phyloP scores from a whole-genome alignment of 2,888 invertebrate genomes.

The Alitta virens region DNA sequence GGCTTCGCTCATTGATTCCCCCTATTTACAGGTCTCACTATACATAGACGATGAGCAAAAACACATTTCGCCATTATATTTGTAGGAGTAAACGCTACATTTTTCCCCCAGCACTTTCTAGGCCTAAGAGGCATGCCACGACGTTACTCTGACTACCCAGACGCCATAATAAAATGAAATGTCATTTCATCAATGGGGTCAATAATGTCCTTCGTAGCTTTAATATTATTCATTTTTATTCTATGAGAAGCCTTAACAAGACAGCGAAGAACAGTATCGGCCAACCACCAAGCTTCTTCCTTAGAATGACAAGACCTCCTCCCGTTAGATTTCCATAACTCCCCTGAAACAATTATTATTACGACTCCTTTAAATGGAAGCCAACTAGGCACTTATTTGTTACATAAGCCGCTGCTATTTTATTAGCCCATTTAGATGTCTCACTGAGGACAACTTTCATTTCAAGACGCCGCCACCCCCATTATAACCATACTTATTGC shows the following conservation, averaged over 20 bases:
- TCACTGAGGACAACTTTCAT: slow-evolving; percentile 33
- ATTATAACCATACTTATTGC: slow-evolving; percentile 40
- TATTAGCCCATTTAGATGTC: slow-evolving; percentile 27
- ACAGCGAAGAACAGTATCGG: slow-evolving; percentile 31
- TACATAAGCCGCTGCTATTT: slow-evolving; percentile 22
- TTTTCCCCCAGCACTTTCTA: slow-evolving; percentile 78
- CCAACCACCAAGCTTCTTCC: slow-evolving; percentile 21
- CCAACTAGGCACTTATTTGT: slow-evolving; percentile 29
- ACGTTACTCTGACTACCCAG: slow-evolving; percentile 73
- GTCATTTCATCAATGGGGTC: slow-evolving; percentile 35
- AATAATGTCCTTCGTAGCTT: slow-evolving; percentile 29
- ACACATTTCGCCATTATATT: slow-evolving; percentile 71
- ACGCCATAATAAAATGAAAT: slow-evolving; percentile 58
- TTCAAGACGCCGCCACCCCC: slow-evolving; percentile 41
- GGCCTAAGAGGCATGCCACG: slow-evolving; percentile 73
- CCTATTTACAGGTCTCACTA: slow-evolving; percentile 65
- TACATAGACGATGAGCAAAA: slow-evolving; percentile 66
- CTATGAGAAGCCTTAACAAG: slow-evolving; percentile 34
- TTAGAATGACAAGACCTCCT: slow-evolving; percentile 33
- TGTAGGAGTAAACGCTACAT: slow-evolving; percentile 75
- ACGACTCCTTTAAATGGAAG: slow-evolving; percentile 21
- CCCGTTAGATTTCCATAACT: slow-evolving; percentile 33
- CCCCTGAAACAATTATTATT: slow-evolving; percentile 26
- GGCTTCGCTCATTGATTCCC: slow-evolving; percentile 74
- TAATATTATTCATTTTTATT: slow-evolving; percentile 35